Evolutionary conservation across 2,888 invertebrate species (phyloP).

Genomic region (Drosophila flavopinicola): DNA sequence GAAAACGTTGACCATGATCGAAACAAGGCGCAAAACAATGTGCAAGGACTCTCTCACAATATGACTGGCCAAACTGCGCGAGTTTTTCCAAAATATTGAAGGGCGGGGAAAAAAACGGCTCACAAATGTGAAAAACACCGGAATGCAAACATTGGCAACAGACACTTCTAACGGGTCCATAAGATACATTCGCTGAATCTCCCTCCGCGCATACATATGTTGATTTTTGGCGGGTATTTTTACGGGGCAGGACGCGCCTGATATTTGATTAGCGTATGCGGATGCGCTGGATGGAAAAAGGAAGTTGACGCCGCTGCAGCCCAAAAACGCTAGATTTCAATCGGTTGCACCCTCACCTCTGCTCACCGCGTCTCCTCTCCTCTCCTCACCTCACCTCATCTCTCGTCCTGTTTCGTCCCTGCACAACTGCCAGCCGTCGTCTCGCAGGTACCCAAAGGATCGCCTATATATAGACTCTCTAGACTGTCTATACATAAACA

Average conservation of each 20-base stretch:
- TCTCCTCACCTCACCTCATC: conserved; percentile 23
- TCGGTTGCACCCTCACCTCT: conserved; percentile 58
- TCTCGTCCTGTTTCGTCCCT: neutral
- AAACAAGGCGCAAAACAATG: conserved; percentile 36
- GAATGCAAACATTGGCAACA: conserved; percentile 45
- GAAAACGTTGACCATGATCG: conserved; percentile 48
- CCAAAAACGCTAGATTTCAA: conserved; percentile 65
- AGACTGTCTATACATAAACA: conserved; percentile 18
- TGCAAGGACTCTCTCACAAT: conserved; percentile 17
- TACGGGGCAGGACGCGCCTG: conserved; percentile 32
- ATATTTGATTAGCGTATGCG: conserved; percentile 74
- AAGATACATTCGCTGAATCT: conserved; percentile 32
- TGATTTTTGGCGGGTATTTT: conserved; percentile 72
- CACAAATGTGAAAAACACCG: conserved; percentile 36
- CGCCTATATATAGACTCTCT: conserved; percentile 35
- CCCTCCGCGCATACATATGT: conserved; percentile 65
- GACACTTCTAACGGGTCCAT: conserved; percentile 49
- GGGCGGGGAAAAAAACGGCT: conserved; percentile 53
- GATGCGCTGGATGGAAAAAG: conserved; percentile 46
- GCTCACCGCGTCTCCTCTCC: neutral
- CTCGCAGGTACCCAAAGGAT: conserved; percentile 45
- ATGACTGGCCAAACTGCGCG: conserved; percentile 63
- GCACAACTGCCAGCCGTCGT: conserved; percentile 34
- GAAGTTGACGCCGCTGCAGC: conserved; percentile 49
- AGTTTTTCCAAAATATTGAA: conserved; percentile 43